A percentile compares a stretch with the other conserved stretches of the same genome.
Evolutionary conservation across 2,113 vertebrate species (phyloP).

Genomic region (Beaufortia kweichowensis): DNA sequence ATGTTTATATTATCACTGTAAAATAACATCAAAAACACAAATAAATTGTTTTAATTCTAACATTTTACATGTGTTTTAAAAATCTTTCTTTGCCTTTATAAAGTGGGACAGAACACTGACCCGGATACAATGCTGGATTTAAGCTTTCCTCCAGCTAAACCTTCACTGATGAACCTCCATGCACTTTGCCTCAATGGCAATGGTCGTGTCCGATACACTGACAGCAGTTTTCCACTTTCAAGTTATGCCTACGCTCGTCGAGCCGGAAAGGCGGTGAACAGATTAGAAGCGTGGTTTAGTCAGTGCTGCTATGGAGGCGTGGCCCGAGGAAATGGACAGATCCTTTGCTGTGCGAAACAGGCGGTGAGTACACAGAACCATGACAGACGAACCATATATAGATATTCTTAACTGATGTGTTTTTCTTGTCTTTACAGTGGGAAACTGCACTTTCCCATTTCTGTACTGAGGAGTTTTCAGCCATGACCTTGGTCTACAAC

Average conservation of each 20-base stretch:
- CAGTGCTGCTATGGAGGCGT: constrained; percentile 63
- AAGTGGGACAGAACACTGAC: neutral
- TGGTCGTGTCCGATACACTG: constrained; percentile 62
- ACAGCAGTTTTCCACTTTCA: constrained; percentile 66
- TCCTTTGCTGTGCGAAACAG: constrained; percentile 69
- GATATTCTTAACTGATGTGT: neutral
- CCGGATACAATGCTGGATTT: neutral
- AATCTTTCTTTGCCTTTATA: no score
- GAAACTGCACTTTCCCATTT: constrained; percentile 60
- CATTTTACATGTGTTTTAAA: neutral
- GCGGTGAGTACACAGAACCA: constrained; percentile 67
- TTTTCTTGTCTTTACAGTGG: constrained; percentile 61
- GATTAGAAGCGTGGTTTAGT: constrained; percentile 66
- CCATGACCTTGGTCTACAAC: constrained; percentile 54
- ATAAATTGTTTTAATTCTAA: neutral
- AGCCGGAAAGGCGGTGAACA: constrained; percentile 71
- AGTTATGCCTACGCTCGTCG: constrained; percentile 71
- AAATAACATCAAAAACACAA: neutral
- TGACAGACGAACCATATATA: neutral
- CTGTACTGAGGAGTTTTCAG: constrained; percentile 64
- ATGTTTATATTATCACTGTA: neutral
- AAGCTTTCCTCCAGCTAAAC: constrained; percentile 77
- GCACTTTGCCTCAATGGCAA: constrained; percentile 67
- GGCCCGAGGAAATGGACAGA: constrained; percentile 5
- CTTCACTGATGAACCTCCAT: constrained; percentile 62